Evolutionary conservation across 2,113 vertebrate genomes (phyloP).

Genomic region (Peucedramus taeniatus): DNA sequence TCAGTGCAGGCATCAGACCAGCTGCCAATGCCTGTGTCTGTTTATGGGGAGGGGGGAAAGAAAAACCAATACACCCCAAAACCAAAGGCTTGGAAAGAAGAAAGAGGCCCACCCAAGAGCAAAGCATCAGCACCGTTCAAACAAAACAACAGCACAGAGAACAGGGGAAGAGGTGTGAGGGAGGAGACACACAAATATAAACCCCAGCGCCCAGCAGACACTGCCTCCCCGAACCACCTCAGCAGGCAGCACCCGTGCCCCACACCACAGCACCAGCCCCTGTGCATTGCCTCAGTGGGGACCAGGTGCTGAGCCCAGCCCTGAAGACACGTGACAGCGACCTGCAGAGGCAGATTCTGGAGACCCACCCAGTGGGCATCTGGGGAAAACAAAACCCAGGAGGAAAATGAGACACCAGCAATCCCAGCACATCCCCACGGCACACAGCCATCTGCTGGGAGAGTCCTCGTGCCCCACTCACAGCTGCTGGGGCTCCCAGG

Average conservation of each 20-base stretch:
- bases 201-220: neutral
- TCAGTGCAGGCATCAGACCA: neutral
- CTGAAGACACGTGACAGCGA: neutral
- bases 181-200: neutral
- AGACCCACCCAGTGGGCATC: neutral
- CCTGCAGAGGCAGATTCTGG: neutral
- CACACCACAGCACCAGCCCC: neutral
- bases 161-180: neutral
- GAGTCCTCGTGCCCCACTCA: neutral
- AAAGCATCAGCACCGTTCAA: slow-evolving; percentile 22
- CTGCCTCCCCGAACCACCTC: neutral
- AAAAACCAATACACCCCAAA: slow-evolving; percentile 51
- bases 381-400: neutral
- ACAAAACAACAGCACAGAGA: slow-evolving; percentile 26
- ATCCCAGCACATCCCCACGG: neutral
- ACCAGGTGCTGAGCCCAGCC: neutral
- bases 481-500: neutral
- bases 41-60: slow-evolving; percentile 8
- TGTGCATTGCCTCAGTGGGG: accelerated
- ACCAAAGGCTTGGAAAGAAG: slow-evolving; percentile 39
- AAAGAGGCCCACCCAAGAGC: slow-evolving; percentile 55
- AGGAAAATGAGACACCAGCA: neutral
- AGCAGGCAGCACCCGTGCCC: neutral
- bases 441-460: neutral
- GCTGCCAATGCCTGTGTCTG: slow-evolving; percentile 9